Conservation (phyloP, 2,888 invertebrate genomes). For the Antitype chi region DNA sequence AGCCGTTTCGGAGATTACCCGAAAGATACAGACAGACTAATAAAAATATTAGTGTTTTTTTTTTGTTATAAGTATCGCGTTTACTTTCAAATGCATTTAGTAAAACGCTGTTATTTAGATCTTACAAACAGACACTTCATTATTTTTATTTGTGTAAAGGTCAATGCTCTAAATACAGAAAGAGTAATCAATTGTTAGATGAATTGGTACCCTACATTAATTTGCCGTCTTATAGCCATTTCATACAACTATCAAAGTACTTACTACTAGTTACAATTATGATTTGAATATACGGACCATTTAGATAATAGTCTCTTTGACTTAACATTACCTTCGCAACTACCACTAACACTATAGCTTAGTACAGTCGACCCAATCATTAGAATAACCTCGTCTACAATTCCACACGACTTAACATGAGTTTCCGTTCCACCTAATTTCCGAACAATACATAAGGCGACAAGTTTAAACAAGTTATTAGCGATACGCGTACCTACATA, state of each 20-base stretch:
- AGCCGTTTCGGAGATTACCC: no score
- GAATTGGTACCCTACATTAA: background rate
- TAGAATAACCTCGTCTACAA: background rate
- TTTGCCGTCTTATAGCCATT: no score
- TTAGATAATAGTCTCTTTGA: no score
- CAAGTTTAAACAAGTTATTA: slow-evolving; percentile 37
- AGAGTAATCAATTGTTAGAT: background rate
- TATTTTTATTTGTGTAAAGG: background rate
- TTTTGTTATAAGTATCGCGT: no score
- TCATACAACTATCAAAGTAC: background rate
- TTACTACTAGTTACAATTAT: background rate
- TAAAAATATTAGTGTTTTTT: no score
- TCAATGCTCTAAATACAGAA: background rate
- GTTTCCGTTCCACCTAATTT: slow-evolving; percentile 13
- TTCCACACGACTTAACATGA: slow-evolving; percentile 1
- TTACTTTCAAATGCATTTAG: no score
- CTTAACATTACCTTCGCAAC: background rate
- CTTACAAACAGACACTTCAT: no score
- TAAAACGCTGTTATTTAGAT: no score
- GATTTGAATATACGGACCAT: background rate
- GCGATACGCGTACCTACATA: slow-evolving; percentile 11
- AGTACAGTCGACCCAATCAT: no score
- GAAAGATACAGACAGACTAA: no score
- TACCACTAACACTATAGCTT: no score
- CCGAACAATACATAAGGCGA: background rate